These are phyloP conservation scores for Drosophila pegasa DNA, from an alignment of 2,888 invertebrate genomes.

Conservation along the genomic window DNA sequence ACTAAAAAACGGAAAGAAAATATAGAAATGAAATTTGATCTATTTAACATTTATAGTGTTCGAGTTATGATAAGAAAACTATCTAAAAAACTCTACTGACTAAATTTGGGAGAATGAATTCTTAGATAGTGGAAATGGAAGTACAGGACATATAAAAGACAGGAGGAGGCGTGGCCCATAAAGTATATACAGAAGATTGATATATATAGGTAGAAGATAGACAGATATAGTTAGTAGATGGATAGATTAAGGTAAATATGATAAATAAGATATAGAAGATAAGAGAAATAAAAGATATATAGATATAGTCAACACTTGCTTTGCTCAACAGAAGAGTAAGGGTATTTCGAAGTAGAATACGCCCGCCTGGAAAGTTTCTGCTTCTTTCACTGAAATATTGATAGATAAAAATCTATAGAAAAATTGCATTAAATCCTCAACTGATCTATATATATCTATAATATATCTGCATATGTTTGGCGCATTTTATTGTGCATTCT, in stretches of 20 bases:
- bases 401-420: background rate
- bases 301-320: background rate
- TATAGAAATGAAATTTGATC: no score
- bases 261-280: no score
- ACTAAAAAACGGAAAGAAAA: no score
- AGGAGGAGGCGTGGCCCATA: no score
- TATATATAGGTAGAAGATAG: background rate
- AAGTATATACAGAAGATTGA: no score
- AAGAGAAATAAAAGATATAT: background rate
- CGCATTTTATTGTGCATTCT: conserved; percentile 10
- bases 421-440: background rate
- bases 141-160: background rate
- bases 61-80: no score
- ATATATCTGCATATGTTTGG: conserved; percentile 4
- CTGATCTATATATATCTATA: background rate
- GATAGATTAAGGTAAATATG: no score
- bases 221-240: background rate
- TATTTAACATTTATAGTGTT: no score
- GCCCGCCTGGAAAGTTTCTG: no score
- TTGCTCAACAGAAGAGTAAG: background rate
- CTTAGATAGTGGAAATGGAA: no score
- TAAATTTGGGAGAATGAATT: no score
- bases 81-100: no score
- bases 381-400: background rate
- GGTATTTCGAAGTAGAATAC: background rate